These are phyloP conservation scores for Clepsis dumicolana DNA, from an alignment of 2,888 invertebrate genomes.

Conservation along the genomic window DNA sequence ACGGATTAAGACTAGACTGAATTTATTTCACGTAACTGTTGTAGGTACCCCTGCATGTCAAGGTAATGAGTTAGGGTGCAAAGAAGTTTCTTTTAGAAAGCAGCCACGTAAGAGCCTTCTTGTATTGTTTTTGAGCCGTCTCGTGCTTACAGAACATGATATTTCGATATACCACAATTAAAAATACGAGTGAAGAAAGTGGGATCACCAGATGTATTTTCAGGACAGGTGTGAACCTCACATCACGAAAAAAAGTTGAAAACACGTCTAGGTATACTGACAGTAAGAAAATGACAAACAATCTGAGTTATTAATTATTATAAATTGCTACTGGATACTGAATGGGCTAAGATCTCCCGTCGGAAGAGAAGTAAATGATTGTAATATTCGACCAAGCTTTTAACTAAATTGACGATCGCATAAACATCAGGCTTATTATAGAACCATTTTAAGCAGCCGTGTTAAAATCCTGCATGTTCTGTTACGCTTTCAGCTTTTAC, in stretches of 20 bases:
- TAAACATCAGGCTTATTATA: slow-evolving; percentile 22
- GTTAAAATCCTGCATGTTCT: slow-evolving; percentile 10
- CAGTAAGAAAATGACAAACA: neutral
- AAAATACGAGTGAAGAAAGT: too few relatives aligned
- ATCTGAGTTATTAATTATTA: neutral
- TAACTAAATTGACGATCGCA: slow-evolving; percentile 11
- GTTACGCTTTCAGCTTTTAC: slow-evolving; percentile 24
- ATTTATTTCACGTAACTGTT: slow-evolving; percentile 3
- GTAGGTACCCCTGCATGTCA: neutral
- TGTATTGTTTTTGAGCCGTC: too few relatives aligned
- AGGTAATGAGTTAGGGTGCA: neutral
- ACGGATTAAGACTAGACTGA: neutral
- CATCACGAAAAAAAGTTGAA: too few relatives aligned
- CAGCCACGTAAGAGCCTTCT: too few relatives aligned
- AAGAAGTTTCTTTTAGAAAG: neutral
- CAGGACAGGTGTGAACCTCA: too few relatives aligned
- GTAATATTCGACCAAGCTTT: neutral
- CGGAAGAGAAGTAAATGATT: neutral
- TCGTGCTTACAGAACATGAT: too few relatives aligned
- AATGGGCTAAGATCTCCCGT: neutral
- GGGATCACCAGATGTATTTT: too few relatives aligned
- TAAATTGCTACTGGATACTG: neutral
- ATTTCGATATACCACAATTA: too few relatives aligned
- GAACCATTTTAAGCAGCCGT: slow-evolving; percentile 20
- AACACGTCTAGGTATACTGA: neutral